phyloP scores from a whole-genome alignment of 2,797 vertebrate genomes.

The Cygnus olor region DNA sequence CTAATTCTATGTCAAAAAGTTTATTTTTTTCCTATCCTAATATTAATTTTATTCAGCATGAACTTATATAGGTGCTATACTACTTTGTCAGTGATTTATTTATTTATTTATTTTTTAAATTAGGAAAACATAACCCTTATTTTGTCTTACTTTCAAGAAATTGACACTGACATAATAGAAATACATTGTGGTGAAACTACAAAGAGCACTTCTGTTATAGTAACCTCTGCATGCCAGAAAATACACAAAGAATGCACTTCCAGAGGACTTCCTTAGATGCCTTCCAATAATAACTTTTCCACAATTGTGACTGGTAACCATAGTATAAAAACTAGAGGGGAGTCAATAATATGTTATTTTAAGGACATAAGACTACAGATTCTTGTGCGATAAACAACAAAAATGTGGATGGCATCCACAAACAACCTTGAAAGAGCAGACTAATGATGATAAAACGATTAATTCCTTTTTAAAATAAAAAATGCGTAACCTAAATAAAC shows the following conservation, averaged over 20 bases:
- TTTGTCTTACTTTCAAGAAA: not conserved
- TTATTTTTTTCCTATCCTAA: not conserved
- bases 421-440: not conserved
- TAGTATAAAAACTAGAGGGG: not conserved
- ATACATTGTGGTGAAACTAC: not conserved
- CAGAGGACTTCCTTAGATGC: not conserved
- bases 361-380: not conserved
- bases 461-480: not conserved
- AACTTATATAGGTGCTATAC: not conserved
- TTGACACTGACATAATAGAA: not conserved
- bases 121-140: not conserved
- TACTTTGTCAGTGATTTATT: not conserved
- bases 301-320: not conserved
- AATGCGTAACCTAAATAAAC: not conserved
- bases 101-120: not conserved
- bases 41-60: not conserved
- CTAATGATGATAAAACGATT: not conserved
- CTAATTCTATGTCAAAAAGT: not conserved
- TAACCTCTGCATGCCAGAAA: not conserved
- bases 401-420: not conserved
- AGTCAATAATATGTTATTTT: not conserved
- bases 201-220: not conserved
- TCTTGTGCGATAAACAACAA: not conserved
- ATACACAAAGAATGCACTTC: not conserved
- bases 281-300: not conserved